Conservation (phyloP, 2,888 invertebrate genomes). For the Athripsodes cinereus region DNA sequence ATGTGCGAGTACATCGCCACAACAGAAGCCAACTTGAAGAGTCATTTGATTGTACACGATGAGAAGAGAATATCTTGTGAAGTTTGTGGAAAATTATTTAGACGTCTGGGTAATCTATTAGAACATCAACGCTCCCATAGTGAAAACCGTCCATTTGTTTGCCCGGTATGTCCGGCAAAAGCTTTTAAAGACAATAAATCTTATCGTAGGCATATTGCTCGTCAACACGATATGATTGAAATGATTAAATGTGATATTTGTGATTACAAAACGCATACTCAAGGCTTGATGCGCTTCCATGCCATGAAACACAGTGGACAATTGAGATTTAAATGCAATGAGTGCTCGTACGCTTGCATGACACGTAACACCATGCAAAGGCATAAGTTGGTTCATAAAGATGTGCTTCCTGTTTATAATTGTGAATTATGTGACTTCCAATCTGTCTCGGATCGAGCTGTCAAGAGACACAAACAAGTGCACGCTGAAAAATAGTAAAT, state of each 20-base stretch:
- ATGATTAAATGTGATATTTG: not conserved
- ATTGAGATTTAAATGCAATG: not conserved
- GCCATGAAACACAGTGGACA: not conserved
- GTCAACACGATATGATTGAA: not conserved
- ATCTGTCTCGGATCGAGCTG: not conserved
- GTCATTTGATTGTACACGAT: not conserved
- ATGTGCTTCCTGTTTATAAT: not conserved
- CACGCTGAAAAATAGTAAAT: not conserved
- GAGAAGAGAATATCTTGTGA: constrained; percentile 1
- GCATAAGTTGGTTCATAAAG: not conserved
- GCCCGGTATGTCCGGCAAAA: not conserved
- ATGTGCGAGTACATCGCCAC: not conserved
- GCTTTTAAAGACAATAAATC: not conserved
- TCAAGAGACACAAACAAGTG: not conserved
- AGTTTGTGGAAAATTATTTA: not conserved
- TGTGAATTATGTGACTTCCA: not conserved
- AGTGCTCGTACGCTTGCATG: not conserved
- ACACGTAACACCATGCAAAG: not conserved
- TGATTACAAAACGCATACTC: not conserved
- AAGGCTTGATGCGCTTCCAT: not conserved
- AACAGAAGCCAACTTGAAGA: not conserved
- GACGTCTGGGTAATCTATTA: not conserved
- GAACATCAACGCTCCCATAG: constrained; percentile 1
- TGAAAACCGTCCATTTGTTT: not conserved
- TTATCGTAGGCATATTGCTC: not conserved